Conservation (phyloP, 2,888 invertebrate genomes). For the Conus canariensis region DNA sequence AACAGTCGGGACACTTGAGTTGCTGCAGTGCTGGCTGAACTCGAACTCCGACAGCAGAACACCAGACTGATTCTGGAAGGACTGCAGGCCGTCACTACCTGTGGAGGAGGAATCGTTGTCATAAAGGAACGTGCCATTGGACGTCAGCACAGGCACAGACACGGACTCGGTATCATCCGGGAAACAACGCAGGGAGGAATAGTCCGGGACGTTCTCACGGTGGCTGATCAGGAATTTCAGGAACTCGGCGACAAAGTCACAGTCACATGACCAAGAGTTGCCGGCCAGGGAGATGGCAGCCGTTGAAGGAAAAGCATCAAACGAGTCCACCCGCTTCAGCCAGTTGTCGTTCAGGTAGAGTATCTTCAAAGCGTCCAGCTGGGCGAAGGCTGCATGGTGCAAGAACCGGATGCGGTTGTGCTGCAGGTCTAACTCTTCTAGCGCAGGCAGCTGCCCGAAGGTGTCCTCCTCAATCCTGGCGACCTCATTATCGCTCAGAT, state of each 20-base stretch:
- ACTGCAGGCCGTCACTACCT: not conserved
- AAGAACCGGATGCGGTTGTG: conserved; percentile 53
- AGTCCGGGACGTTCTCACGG: conserved; percentile 29
- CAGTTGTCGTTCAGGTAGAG: conserved; percentile 55
- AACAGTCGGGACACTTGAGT: not conserved
- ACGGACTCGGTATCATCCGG: not conserved
- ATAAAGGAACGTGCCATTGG: not conserved
- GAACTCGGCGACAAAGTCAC: conserved; percentile 46
- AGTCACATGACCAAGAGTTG: conserved; percentile 57
- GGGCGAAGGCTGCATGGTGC: conserved; percentile 49
- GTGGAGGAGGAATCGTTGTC: not conserved
- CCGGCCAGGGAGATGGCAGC: conserved; percentile 37
- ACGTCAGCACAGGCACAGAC: not conserved
- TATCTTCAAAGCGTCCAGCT: conserved; percentile 44
- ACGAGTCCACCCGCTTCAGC: conserved; percentile 38
- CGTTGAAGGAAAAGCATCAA: conserved; percentile 3
- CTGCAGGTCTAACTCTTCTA: conserved; percentile 53
- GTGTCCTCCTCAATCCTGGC: conserved; percentile 40
- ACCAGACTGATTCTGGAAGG: not conserved
- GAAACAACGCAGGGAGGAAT: conserved; percentile 35
- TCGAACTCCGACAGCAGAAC: conserved; percentile 3
- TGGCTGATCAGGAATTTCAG: conserved; percentile 30
- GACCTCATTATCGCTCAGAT: conserved; percentile 52
- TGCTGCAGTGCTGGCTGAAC: not conserved
- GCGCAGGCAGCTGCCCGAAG: conserved; percentile 51